Evolutionary conservation across 2,888 invertebrate genomes (phyloP), one percentile per base, ranked within the genome.

Genomic region (Eilema caniola): DNA sequence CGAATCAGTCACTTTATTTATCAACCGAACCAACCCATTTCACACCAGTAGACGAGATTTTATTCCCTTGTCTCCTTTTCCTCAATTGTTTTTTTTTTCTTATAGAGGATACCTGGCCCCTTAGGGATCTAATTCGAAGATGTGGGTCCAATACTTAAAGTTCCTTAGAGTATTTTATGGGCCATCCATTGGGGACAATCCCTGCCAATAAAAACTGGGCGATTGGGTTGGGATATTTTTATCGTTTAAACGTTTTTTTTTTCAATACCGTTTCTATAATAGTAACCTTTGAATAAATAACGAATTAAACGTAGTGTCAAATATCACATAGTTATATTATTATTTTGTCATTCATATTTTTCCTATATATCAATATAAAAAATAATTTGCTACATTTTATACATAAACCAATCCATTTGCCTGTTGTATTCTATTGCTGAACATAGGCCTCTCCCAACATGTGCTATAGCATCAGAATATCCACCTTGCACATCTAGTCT

Each of bases 131-230:
- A 28, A 60, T 28, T 16, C 20, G 60, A 20, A 60, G 60, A 60
- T 28, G 25, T 60, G 60, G 60, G 60, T 60, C 28, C 28, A 60
- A 25, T 10, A 60, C 60, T 60, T 60, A 28, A 31, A 28, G 60
- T 20, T 60, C 28, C 25, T 60, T 60, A 60, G 60, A 20, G 60
- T 28, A 62, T 33, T 33, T 62, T 62, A 37, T 62, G 37, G 33
- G 37, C 23, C 23, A 33, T 37, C 3, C 62, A 37, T 28, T 23
- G 28, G 37, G 62, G 37, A 62, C 33, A 62, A 37, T 28, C 25
- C 25, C 60, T 28, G 20, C 28, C 25, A 60, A 60, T 60, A 60
- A 14, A 60, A 28, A 25, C 14, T 14, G 20, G 60, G 5, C 28
- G 12, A 60, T 10, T 20, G 20, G 60, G 28, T 60, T 31, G 28